Evolutionary conservation across 2,113 vertebrate genomes (phyloP), one percentile per base, ranked within the genome.

Genomic region (Cyprinodon tularosa): DNA sequence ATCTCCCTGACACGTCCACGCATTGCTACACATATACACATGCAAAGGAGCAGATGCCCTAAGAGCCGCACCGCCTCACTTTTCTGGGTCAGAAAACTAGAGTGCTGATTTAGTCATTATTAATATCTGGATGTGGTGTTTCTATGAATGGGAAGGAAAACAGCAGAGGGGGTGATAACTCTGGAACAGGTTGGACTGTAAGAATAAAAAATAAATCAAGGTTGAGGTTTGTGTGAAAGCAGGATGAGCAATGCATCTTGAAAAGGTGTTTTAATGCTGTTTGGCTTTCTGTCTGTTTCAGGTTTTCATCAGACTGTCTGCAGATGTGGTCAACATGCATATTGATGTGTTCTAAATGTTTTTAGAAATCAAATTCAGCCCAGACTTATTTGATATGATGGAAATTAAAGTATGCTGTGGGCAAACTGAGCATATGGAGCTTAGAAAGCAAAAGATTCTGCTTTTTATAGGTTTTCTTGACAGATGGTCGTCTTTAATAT

Each of bases 31-130:
- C 77, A 74, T 38, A 75, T 6, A 12, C 81, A 76, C 74, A 74
- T 71, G 71, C 62, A 76, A 45, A 45, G 44, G 3, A 36, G 59
- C 40, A 12, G 4, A 12, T 38, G 64, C 64, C 74, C 60, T 68
- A 75, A 88, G 82, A 85, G 67, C 86, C 47, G 45, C 3, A 17
- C 67, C 38, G 66, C 11, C 4, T 71, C 57, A 73, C 71, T 84
- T 81, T 86, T 82, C 72, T 70, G 84, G 88, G 86, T 90, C 84
- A 88, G 72, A 76, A 67, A 82, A 44, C 66, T 4, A 3, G 78
- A 84, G 78, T 45, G 84, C 82, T 81, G 83, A 89, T 87, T 89
- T 80, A 84, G 88, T 84, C 78, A 81, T 91, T 93, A 90, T 90
- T 91, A 83, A 91, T 89, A 84, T 89, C 72, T 38, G 77, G 81